Conservation (phyloP, 2,888 invertebrate genomes). For the Eristalinus sepulchralis region DNA sequence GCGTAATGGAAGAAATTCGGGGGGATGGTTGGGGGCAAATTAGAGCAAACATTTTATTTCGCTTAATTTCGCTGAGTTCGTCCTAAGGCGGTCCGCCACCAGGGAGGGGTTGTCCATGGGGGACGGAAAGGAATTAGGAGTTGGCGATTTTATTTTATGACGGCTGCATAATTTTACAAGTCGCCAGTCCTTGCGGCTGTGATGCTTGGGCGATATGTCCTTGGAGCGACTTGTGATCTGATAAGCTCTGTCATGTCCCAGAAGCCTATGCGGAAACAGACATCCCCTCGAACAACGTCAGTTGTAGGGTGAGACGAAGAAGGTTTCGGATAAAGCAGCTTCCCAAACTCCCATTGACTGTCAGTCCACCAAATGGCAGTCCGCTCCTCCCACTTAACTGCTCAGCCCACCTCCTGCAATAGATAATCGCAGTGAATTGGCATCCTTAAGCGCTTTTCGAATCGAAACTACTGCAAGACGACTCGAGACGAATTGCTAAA, state of each 20-base stretch:
- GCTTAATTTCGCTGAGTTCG: not conserved
- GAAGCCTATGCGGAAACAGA: too few relatives aligned
- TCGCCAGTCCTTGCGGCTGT: too few relatives aligned
- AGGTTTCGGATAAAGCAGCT: too few relatives aligned
- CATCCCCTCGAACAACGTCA: too few relatives aligned
- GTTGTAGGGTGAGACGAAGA: too few relatives aligned
- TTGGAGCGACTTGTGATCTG: too few relatives aligned
- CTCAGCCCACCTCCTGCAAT: not conserved
- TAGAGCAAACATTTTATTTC: not conserved
- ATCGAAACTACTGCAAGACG: not conserved
- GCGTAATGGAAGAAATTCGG: not conserved
- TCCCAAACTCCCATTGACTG: too few relatives aligned
- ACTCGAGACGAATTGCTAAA: not conserved
- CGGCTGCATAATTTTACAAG: too few relatives aligned
- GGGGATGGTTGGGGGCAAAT: not conserved
- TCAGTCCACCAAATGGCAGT: too few relatives aligned
- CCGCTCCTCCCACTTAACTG: not conserved
- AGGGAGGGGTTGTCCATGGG: not conserved
- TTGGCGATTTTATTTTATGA: too few relatives aligned
- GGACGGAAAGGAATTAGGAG: not conserved
- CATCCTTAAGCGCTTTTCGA: not conserved
- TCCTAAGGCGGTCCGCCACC: not conserved
- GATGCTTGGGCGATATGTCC: too few relatives aligned
- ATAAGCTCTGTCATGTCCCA: too few relatives aligned
- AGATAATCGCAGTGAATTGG: not conserved